Base-by-base conservation (phyloP, 2,888 invertebrate species). In the Tetropium fuscum region DNA sequence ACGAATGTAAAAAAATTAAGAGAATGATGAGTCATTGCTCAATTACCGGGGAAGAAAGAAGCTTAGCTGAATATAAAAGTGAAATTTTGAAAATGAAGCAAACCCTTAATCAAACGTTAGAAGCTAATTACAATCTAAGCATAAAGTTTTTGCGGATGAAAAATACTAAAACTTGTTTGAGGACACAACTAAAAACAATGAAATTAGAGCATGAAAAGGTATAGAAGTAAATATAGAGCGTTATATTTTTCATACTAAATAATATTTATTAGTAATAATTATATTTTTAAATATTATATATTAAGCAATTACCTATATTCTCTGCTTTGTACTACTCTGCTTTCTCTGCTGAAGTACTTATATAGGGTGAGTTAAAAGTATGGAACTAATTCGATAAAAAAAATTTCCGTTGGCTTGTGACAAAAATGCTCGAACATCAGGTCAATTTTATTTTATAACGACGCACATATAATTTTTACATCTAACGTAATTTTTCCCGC, bases 81-180 rank as follows among this genome's bases (percentile, higher is more conserved):
- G 81, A 81, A 68, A 66, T 81, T 2, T 64, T 72, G 27, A 80
- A 79, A 53, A 65, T 83, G 49, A 82, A 83, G 62, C 69, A 71
- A 49, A 74, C 74, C 1, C 60, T 82, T 20, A 78, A 78, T 49
- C 75, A 81, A 60, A 80, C 80, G n/a, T 67, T 81, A 25, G 79
- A 80, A 66, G 80, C 80, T 0, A 82, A 82, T 73, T 82, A 82
- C 69, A 82, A 82, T 74, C 69, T 82, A 64, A 80, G 81, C 63
- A 76, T 82, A 13, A 82, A 81, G 65, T 82, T 80, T 75, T 72
- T 82, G 43, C 70, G 80, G 19, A 81, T 82, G 79, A 81, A 80
- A 65, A 81, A 81, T 63, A 80, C 80, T 0, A 82, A 82, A 66
- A 74, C 72, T 30, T 72, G 74, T 54, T 61, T 81, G 38, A 79